Conservation (phyloP, 2,113 vertebrate species). For the Oryzias curvinotus region DNA sequence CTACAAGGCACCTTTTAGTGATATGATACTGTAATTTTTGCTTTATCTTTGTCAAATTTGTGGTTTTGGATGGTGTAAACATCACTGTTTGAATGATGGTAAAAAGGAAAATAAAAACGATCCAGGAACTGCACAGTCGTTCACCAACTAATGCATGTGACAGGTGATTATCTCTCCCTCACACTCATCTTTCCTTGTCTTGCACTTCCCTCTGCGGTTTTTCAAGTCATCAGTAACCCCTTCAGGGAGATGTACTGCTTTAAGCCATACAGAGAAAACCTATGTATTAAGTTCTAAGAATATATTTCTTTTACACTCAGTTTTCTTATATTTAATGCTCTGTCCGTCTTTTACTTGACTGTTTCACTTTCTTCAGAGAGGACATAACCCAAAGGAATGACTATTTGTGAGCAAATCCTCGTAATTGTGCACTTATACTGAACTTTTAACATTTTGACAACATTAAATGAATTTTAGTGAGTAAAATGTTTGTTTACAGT, state of each 20-base stretch:
- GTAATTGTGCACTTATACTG: too few relatives aligned
- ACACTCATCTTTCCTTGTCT: slow-evolving; percentile 23
- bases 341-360: slow-evolving; percentile 20
- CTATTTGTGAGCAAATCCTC: too few relatives aligned
- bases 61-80: slow-evolving; percentile 30
- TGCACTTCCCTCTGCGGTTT: slow-evolving; percentile 27
- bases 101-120: not conserved
- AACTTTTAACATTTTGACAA: too few relatives aligned
- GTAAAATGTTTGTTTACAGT: too few relatives aligned
- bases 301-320: not conserved
- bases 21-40: too few relatives aligned
- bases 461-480: too few relatives aligned
- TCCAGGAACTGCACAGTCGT: slow-evolving; percentile 23
- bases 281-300: slow-evolving; percentile 54
- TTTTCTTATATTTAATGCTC: slow-evolving; percentile 27
- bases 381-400: too few relatives aligned
- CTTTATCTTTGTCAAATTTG: slow-evolving; percentile 23
- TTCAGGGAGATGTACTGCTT: slow-evolving; percentile 77
- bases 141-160: slow-evolving; percentile 41
- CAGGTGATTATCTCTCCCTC: slow-evolving; percentile 58
- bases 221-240: slow-evolving; percentile 65
- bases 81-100: slow-evolving; percentile 28
- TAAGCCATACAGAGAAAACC: slow-evolving; percentile 69
- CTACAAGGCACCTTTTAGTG: too few relatives aligned
- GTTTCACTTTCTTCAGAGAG: not conserved